Evolutionary conservation across 2,113 vertebrate species (phyloP), one percentile per base, ranked within the genome.

Genomic region (Aleadryas rufinucha): DNA sequence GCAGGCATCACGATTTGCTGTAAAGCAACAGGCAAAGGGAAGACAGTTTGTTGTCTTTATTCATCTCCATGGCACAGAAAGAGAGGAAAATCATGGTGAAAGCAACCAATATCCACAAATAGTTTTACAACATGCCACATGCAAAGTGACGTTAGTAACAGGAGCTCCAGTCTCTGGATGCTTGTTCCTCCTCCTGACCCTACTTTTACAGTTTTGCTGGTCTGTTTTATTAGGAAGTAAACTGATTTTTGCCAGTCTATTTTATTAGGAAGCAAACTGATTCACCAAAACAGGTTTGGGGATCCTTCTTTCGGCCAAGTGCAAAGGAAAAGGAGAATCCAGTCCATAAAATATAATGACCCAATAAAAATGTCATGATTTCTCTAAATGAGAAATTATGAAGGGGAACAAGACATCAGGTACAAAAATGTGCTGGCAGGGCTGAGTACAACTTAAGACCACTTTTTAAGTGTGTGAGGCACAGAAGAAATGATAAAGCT

Each of bases 1-100:
- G 9, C 14, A 82, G 18, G 26, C 45, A 53, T 61, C n/a, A 30
- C 0, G 0, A 50, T 64, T 79, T 85, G 7, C 57, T 33, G 15
- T 39, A 56, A 79, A 79, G 56, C 33, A 31, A 17, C 30, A 89
- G 57, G 24, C 3, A 23, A 91, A 72, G 24, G 47, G 49, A 37
- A 65, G 23, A 45, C 1, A 45, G 16, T 78, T 87, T 87, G 7
- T 28, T 78, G 53, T 57, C 24, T 79, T 82, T 45, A 37, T 64
- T 84, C 2, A 33, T 52, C 31, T 52, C 9, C 20, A 53, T 65
- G 37, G 15, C 20, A 65, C 20, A 70, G 50, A 54, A 93, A 14
- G 28, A 50, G n/a, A 72, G n/a, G 68, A 87, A 77, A 71, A 10
- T 56, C 30, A 7, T 7, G 11, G 28, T 39, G 35, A 77, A 89